Evolutionary conservation across 2,797 vertebrate genomes (phyloP).

Genomic region (Mionectes olivaceus): DNA sequence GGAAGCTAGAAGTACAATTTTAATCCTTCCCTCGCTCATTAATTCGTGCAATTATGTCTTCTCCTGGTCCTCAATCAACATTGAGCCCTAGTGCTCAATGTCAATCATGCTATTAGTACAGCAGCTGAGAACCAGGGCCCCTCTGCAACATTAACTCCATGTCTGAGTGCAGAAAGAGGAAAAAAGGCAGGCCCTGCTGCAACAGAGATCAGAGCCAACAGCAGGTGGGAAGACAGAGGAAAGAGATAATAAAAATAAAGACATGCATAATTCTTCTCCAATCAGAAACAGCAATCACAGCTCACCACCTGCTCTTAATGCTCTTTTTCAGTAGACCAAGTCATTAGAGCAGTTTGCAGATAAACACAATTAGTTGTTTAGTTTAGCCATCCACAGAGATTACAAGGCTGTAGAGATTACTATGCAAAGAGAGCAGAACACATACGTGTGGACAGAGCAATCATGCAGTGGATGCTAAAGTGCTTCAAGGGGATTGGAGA

Average conservation of each 20-base stretch:
- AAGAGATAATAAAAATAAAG: constrained; percentile 32
- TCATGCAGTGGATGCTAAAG: neutral
- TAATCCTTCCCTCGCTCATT: neutral
- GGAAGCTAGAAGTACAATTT: neutral
- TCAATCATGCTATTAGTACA: neutral
- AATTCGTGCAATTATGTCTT: neutral
- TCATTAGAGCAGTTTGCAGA: constrained; percentile 15
- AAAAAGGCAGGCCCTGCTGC: neutral
- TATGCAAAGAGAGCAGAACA: constrained; percentile 16
- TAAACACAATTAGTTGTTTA: constrained; percentile 28
- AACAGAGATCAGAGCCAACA: neutral
- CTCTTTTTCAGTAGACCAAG: constrained; percentile 17
- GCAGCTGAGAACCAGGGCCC: neutral
- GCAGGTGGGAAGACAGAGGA: constrained; percentile 33
- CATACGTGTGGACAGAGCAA: neutral
- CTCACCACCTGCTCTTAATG: constrained; percentile 47
- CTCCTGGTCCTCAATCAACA: neutral
- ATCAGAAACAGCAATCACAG: constrained; percentile 19
- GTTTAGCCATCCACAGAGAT: neutral
- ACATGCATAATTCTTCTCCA: constrained; percentile 11
- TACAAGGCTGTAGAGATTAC: neutral
- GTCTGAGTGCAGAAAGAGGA: neutral
- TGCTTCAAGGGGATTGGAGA: neutral
- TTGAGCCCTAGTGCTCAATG: neutral
- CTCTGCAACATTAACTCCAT: neutral